A percentile compares a stretch with the other conserved stretches of the same genome.
Conservation (phyloP, 2,888 invertebrate species). For the Oithona nana region DNA sequence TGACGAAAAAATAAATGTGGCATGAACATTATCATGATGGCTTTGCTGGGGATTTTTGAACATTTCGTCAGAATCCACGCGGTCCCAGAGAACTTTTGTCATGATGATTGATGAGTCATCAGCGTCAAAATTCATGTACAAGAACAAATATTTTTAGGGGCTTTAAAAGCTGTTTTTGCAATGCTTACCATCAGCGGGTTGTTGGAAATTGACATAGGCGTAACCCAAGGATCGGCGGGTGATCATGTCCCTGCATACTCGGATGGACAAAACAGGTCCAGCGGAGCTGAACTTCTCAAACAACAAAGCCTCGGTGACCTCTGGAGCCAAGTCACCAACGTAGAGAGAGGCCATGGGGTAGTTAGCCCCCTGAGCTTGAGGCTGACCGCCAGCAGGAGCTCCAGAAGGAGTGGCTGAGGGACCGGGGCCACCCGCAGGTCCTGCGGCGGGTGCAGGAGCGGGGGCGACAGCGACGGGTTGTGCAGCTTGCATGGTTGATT, state of each 20-base stretch:
- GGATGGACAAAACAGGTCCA: conserved; percentile 93
- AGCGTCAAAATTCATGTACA: too few species aligned
- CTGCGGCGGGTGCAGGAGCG: background rate
- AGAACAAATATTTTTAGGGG: too few species aligned
- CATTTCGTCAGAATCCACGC: too few species aligned
- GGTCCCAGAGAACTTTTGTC: too few species aligned
- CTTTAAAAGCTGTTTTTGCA: background rate
- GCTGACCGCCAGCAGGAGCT: background rate
- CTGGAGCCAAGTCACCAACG: conserved; percentile 94
- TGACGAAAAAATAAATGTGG: too few species aligned
- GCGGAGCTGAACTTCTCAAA: conserved; percentile 98
- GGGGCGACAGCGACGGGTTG: background rate
- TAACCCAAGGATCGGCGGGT: conserved; percentile 95
- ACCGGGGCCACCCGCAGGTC: background rate
- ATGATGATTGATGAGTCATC: too few species aligned
- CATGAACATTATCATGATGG: too few species aligned
- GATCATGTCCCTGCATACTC: conserved; percentile 92
- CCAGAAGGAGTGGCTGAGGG: background rate
- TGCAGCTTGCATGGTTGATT: too few species aligned
- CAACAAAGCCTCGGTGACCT: conserved; percentile 94
- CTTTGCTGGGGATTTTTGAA: too few species aligned
- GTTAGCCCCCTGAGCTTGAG: conserved; percentile 21
- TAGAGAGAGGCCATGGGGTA: conserved; percentile 34
- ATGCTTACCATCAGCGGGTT: conserved; percentile 88
- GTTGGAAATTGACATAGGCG: conserved; percentile 99